Evolutionary conservation across 2,888 invertebrate species (phyloP), one percentile per base, ranked within the genome.

Genomic region (Eudasyphora cyanicolor): DNA sequence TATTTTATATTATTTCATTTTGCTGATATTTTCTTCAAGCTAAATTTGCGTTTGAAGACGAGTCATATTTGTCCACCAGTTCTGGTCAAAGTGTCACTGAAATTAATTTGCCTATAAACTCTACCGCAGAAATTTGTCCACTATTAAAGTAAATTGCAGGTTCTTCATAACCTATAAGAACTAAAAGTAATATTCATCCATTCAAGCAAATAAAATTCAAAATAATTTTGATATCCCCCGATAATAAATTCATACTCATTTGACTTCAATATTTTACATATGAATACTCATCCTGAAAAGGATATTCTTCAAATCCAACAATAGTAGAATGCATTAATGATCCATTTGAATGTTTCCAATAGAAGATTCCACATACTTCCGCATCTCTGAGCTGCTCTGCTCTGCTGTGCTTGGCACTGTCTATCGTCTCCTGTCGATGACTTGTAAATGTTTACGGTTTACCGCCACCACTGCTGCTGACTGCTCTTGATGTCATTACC

Each of bases 181-280:
- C n/a, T n/a, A n/a, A n/a, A n/a, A n/a, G n/a, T n/a, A n/a, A n/a
- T n/a, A n/a, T n/a, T n/a, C n/a, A n/a, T n/a, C n/a, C n/a, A n/a
- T n/a, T n/a, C n/a, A n/a, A n/a, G n/a, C n/a, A n/a, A n/a, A n/a
- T n/a, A n/a, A n/a, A 6, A 38, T 3, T 6, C 38, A 38, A 38
- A 38, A 38, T 14, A 45, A 1, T 45, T n/a, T n/a, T 45, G 2
- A 45, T 7, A n/a, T 45, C 2, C n/a, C n/a, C n/a, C 6, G 45
- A 14, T 45, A 45, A 45, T 45, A n/a, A 45, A 14, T 45, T 12
- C 38, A n/a, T 14, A 38, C 2, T 45, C 45, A 14, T n/a, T 1
- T 45, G n/a, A 45, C 45, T 45, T n/a, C n/a, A 45, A 45, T n/a
- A 45, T n/a, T 45, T 45, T 45, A 45, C 45, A 45, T n/a, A n/a